A percentile compares a stretch with the other conserved stretches of the same genome.
Evolutionary conservation across 1,140 invertebrate species (phyloP).

Genomic region (Eupristina koningsbergeri): DNA sequence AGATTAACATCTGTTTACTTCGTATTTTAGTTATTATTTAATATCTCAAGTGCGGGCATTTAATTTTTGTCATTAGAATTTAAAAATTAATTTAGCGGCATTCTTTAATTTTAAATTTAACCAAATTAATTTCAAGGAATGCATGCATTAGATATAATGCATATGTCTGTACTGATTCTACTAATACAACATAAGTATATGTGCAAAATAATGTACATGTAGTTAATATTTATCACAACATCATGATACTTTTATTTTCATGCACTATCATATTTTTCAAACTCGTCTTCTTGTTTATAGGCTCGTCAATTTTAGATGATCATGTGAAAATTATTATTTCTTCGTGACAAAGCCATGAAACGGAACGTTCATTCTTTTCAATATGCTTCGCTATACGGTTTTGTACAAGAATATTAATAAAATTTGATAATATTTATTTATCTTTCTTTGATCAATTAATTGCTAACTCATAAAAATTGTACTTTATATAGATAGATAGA

Average conservation of each 20-base stretch:
- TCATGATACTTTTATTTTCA: background rate
- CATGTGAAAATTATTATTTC: background rate
- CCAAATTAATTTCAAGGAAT: background rate
- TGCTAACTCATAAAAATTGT: background rate
- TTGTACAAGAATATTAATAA: background rate
- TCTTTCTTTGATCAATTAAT: background rate
- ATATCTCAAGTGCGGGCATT: background rate
- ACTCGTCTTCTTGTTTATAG: background rate
- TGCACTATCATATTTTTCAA: background rate
- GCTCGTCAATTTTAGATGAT: background rate
- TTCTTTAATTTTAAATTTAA: background rate
- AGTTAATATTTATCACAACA: background rate
- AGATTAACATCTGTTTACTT: background rate
- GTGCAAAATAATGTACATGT: background rate
- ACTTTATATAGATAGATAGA: background rate
- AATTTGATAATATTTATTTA: background rate
- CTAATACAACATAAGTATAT: too few relatives aligned
- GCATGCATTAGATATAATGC: background rate
- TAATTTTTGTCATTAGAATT: background rate
- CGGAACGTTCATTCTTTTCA: background rate
- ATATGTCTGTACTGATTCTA: background rate
- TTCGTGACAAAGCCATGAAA: background rate
- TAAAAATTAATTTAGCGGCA: background rate
- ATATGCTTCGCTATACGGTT: background rate
- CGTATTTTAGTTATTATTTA: background rate